Evolutionary conservation across 2,888 invertebrate genomes (phyloP).

Genomic region (Luperina testacea): DNA sequence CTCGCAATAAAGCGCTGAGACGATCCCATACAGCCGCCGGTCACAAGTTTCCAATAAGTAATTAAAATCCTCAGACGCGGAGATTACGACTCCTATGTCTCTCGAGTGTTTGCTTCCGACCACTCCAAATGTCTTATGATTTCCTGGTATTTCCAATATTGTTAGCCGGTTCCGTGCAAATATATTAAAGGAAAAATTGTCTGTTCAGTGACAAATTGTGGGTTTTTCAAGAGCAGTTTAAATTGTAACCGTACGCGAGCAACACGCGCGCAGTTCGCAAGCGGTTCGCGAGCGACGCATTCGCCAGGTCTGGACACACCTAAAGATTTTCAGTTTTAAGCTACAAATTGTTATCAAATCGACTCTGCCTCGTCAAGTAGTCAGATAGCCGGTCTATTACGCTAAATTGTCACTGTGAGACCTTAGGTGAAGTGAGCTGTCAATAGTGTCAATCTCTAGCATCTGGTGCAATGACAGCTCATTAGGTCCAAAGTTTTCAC

Average conservation of each 20-base stretch:
- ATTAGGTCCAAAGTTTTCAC: background rate
- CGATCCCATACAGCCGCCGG: constrained; percentile 86
- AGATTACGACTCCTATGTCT: constrained; percentile 85
- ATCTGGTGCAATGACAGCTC: background rate
- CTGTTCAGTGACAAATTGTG: background rate
- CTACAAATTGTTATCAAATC: background rate
- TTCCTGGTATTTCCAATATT: constrained; percentile 78
- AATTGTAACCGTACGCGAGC: background rate
- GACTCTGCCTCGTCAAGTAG: background rate
- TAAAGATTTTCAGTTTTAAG: background rate
- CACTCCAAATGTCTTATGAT: constrained; percentile 80
- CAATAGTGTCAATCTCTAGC: background rate
- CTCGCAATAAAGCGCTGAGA: constrained; percentile 86
- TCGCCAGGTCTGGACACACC: too few species aligned
- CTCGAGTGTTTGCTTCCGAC: constrained; percentile 83
- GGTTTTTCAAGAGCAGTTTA: constrained; percentile 9
- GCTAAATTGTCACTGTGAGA: background rate
- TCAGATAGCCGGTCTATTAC: background rate
- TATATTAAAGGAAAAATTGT: constrained; percentile 37
- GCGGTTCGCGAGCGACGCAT: too few species aligned
- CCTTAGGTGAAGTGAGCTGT: background rate
- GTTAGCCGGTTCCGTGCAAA: constrained; percentile 56
- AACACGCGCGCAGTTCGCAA: too few species aligned
- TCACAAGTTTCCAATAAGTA: constrained; percentile 90
- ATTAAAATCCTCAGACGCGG: constrained; percentile 88